Evolutionary conservation across 2,888 invertebrate species (phyloP).

Genomic region (Cheilosia scutellata): DNA sequence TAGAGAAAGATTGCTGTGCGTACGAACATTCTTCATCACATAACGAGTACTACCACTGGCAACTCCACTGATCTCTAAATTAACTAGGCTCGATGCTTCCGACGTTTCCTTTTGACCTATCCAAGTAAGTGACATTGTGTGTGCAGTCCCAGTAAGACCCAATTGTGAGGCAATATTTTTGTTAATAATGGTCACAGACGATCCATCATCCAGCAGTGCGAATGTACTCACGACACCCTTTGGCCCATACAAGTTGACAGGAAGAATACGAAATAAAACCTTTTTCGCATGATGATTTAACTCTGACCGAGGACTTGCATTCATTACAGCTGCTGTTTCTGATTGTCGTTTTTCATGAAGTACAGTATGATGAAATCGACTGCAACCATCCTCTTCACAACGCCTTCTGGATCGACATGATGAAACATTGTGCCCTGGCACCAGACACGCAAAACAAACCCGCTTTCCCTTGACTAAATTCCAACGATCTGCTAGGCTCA

Average conservation of each 20-base stretch:
- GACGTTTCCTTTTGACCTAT: background rate
- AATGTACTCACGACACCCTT: background rate
- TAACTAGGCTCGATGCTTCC: conserved; percentile 1
- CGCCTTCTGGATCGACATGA: background rate
- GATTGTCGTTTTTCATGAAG: background rate
- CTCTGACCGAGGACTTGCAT: background rate
- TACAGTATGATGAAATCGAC: background rate
- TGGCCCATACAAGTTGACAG: conserved; percentile 9
- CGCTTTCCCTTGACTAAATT: conserved; percentile 4
- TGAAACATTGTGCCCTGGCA: conserved; percentile 9
- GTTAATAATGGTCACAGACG: conserved; percentile 16
- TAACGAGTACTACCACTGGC: background rate
- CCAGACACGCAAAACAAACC: conserved; percentile 10
- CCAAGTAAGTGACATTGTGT: conserved; percentile 9
- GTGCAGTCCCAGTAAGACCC: background rate
- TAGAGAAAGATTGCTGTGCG: background rate
- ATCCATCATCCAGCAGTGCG: conserved; percentile 14
- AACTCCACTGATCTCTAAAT: background rate
- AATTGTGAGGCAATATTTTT: background rate
- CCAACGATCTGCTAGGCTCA: background rate
- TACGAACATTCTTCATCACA: conserved; percentile 4
- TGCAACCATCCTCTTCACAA: conserved; percentile 9
- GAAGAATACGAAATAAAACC: conserved; percentile 19
- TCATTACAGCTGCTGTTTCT: background rate
- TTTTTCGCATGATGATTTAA: background rate